phyloP scores from a whole-genome alignment of 2,888 invertebrate genomes.

The Euspilapteryx auroguttella region DNA sequence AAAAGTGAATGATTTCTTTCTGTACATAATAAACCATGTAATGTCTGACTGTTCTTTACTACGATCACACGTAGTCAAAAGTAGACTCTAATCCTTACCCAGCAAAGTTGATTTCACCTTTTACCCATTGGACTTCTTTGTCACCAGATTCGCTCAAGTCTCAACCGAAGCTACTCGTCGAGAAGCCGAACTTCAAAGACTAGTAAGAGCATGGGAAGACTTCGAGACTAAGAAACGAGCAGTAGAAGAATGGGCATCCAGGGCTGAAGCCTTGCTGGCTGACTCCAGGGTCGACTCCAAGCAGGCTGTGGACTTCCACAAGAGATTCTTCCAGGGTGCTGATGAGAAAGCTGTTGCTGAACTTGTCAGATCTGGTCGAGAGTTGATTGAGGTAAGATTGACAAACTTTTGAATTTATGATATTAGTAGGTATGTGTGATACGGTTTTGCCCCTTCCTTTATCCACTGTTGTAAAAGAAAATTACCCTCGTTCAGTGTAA shows the following conservation, averaged over 20 bases:
- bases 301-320: conserved; percentile 80
- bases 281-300: conserved; percentile 81
- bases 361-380: conserved; percentile 75
- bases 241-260: conserved; percentile 84
- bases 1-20: no score
- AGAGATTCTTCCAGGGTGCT: conserved; percentile 84
- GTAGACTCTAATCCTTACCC: no score
- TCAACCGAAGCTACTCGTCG: conserved; percentile 74
- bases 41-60: no score
- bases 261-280: conserved; percentile 79
- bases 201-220: conserved; percentile 81
- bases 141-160: conserved; percentile 68
- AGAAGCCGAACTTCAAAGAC: conserved; percentile 79
- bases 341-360: conserved; percentile 84
- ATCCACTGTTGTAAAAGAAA: no score
- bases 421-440: background rate
- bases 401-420: background rate
- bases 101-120: no score
- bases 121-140: no score
- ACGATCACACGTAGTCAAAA: no score
- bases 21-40: no score
- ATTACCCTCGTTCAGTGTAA: no score
- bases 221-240: conserved; percentile 77
- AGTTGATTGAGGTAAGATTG: conserved; percentile 61
- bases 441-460: background rate